Evolutionary conservation across 2,888 invertebrate genomes (phyloP).

Genomic region (Apoda limacodes): DNA sequence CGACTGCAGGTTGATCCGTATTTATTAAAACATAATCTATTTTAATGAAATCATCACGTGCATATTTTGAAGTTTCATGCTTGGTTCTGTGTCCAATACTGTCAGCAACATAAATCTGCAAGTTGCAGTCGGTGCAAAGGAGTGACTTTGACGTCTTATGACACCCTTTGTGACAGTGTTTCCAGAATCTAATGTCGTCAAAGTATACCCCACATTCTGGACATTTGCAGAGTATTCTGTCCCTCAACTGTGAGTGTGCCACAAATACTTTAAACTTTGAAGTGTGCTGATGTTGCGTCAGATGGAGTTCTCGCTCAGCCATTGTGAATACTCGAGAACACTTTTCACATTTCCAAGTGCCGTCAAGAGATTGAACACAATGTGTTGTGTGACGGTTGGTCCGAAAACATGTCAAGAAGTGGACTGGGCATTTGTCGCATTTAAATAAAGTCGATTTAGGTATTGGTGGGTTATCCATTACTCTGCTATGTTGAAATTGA

Average conservation of each 20-base stretch:
- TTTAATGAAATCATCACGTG: constrained; percentile 9
- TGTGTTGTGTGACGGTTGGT: constrained; percentile 16
- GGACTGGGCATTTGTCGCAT: constrained; percentile 25
- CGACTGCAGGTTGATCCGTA: background rate
- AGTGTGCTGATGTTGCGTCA: constrained; percentile 4
- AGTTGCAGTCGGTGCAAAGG: constrained; percentile 7
- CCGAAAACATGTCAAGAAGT: constrained; percentile 22
- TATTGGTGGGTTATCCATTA: constrained; percentile 12
- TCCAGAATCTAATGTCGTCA: constrained; percentile 8
- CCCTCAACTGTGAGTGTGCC: constrained; percentile 7
- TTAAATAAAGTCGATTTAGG: constrained; percentile 27
- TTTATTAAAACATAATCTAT: constrained; percentile 1
- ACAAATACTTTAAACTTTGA: constrained; percentile 9
- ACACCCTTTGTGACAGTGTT: constrained; percentile 7
- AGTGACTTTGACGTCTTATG: constrained; percentile 1
- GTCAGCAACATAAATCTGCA: constrained; percentile 3
- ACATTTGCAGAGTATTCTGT: constrained; percentile 9
- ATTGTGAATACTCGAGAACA: constrained; percentile 7
- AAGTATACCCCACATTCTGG: constrained; percentile 10
- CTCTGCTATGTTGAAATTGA: background rate
- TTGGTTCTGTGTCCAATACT: constrained; percentile 6
- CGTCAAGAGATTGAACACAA: constrained; percentile 9
- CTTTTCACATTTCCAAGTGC: constrained; percentile 14
- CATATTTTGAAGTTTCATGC: constrained; percentile 7
- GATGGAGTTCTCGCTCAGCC: constrained; percentile 2